Percentiles rank a stretch among this genome's conserved stretches.
These are phyloP conservation scores for Schizopygopsis malacanthus DNA, from an alignment of 2,797 vertebrate genomes.

Conservation along the genomic window DNA sequence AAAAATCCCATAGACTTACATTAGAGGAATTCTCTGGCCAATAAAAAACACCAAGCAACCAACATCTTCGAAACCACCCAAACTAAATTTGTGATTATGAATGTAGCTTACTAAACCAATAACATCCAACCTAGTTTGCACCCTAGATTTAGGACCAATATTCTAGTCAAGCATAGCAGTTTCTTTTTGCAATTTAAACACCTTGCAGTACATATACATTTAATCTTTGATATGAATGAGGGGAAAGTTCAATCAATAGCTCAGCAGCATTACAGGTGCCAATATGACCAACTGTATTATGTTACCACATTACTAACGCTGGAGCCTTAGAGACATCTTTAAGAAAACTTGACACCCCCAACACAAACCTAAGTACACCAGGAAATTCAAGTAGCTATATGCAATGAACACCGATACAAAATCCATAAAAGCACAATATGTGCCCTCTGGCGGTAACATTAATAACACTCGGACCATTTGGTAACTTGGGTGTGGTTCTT, in stretches of 20 bases:
- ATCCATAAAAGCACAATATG: neutral
- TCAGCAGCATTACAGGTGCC: conserved; percentile 1
- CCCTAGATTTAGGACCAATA: neutral
- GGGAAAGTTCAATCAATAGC: neutral
- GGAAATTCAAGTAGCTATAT: conserved; percentile 18
- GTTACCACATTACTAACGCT: conserved; percentile 5
- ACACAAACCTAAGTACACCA: neutral
- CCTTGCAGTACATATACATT: neutral
- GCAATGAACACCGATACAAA: neutral
- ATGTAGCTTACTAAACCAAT: neutral
- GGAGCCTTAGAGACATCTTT: conserved; percentile 6
- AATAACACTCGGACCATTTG: neutral
- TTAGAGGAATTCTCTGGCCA: neutral
- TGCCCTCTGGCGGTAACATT: neutral
- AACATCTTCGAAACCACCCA: neutral
- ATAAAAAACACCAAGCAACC: neutral
- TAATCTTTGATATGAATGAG: neutral
- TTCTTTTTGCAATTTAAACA: neutral
- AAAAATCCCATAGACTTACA: neutral
- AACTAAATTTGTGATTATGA: neutral
- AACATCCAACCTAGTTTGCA: neutral
- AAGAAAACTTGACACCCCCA: conserved; percentile 19
- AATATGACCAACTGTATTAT: conserved; percentile 23
- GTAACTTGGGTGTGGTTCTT: neutral
- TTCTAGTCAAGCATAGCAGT: neutral